Evolutionary conservation across 1,140 invertebrate genomes (phyloP), one percentile per base, ranked within the genome.

Genomic region (Caenorhabditis remanei): DNA sequence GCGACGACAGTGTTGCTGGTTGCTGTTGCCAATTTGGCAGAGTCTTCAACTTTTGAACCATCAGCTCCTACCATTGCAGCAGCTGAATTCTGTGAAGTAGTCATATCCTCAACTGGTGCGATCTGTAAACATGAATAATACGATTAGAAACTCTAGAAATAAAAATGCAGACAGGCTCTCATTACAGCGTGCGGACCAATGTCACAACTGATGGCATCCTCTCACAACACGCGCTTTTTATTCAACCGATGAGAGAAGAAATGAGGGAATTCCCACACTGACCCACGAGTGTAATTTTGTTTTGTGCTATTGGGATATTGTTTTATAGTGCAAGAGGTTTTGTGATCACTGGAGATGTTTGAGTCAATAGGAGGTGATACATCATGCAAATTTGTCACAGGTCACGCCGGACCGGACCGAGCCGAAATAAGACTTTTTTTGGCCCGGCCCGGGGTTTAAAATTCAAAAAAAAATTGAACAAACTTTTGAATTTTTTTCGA

Each of bases 1-100:
- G 89, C 89, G 63, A 55, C 89, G 4, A 82, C 87, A 21, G 71
- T 79, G 71, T 79, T 79, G n/a, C 71, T 79, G n/a, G 71, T 79
- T 21, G 71, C 71, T 13, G 46, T 79, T 2, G 71, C 71, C 19
- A 79, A 24, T 53, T 79, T 79, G 6, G 71, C 71, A 13, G 71
- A 53, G n/a, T 79, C 71, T 11, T 79, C 71, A 16, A 79, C 21
- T 16, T 79, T 79, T 2, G 46, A 13, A 14, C 46, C 46, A 24
- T 79, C 71, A 43, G 2, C 46, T 11, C 46, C 46, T 11, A 50
- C 13, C 5, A 79, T 32, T 32, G 32, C 6, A 50, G 71, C n/a
- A 5, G 53, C 71, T 53, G 71, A 43, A 1, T 46, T 21, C 16
- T 13, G 46, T 5, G 71, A 79, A 4, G 46, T 8, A 5, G 71